A percentile compares a stretch with the other conserved stretches of the same genome.
phyloP scores from a whole-genome alignment of 2,113 vertebrate species.

The Isichthys henryi region DNA sequence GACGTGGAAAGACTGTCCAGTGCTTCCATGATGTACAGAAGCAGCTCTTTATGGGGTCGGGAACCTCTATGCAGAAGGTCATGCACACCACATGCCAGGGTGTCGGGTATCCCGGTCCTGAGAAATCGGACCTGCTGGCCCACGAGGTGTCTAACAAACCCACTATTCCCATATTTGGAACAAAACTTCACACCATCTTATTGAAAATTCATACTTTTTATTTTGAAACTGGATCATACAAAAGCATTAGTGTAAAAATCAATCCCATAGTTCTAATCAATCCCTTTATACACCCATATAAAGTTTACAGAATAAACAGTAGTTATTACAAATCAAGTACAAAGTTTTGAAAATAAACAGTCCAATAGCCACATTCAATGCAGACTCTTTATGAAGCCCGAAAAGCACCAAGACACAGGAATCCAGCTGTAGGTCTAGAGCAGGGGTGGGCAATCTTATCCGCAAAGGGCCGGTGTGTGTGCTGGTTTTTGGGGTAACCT shows the following conservation, averaged over 20 bases:
- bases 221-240: not conserved
- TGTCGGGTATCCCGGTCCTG: not conserved
- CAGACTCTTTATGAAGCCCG: not conserved
- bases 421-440: not conserved
- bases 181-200: not conserved
- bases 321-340: not conserved
- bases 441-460: too few species aligned
- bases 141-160: not conserved
- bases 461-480: too few species aligned
- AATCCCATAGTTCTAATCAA: not conserved
- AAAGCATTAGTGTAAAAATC: not conserved
- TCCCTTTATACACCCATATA: not conserved
- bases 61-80: not conserved
- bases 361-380: not conserved
- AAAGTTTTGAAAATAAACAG: not conserved
- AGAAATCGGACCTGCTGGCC: not conserved
- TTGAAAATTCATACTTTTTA: not conserved
- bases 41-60: not conserved
- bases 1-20: not conserved
- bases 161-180: not conserved
- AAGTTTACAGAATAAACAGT: not conserved
- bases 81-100: not conserved
- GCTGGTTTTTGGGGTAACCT: too few species aligned
- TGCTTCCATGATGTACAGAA: not conserved
- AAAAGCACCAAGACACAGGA: not conserved